These are phyloP conservation scores for Cygnus olor DNA, from an alignment of 2,797 vertebrate genomes.

Conservation along the genomic window DNA sequence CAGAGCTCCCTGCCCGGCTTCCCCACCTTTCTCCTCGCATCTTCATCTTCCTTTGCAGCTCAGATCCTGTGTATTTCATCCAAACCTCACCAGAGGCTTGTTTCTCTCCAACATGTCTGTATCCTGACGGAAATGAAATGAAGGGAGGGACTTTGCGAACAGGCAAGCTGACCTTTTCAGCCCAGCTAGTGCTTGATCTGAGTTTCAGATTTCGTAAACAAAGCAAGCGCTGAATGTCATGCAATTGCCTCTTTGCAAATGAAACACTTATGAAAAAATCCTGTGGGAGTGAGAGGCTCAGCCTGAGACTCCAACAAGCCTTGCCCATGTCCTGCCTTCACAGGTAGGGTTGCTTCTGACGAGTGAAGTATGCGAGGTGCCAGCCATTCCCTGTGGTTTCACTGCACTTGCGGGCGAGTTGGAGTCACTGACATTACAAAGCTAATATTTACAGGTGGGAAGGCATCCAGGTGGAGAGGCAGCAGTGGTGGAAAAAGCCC, in stretches of 20 bases:
- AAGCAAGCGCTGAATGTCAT: conserved; percentile 53
- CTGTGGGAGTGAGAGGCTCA: conserved; percentile 22
- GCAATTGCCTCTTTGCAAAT: conserved; percentile 26
- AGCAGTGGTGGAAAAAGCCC: not conserved
- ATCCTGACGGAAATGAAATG: not conserved
- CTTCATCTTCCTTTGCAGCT: not conserved
- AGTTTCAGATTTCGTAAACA: conserved; percentile 51
- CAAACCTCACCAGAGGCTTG: not conserved
- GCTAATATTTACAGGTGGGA: conserved; percentile 45
- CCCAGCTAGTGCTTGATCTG: conserved; percentile 9
- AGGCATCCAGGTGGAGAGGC: not conserved
- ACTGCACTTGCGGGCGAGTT: not conserved
- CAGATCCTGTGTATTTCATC: not conserved
- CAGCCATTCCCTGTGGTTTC: conserved; percentile 9
- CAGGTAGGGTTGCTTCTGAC: not conserved
- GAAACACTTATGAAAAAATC: not conserved
- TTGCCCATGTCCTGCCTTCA: conserved; percentile 25
- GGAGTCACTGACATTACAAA: not conserved
- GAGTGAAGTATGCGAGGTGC: not conserved
- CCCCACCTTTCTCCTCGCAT: not conserved
- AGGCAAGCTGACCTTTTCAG: conserved; percentile 56
- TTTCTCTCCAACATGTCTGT: conserved; percentile 2
- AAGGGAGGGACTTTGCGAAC: not conserved
- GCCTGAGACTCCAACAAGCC: not conserved
- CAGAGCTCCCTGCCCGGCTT: not conserved